These are phyloP conservation scores for Dinomys branickii DNA, from an alignment of 2,113 vertebrate species.

Conservation along the genomic window DNA sequence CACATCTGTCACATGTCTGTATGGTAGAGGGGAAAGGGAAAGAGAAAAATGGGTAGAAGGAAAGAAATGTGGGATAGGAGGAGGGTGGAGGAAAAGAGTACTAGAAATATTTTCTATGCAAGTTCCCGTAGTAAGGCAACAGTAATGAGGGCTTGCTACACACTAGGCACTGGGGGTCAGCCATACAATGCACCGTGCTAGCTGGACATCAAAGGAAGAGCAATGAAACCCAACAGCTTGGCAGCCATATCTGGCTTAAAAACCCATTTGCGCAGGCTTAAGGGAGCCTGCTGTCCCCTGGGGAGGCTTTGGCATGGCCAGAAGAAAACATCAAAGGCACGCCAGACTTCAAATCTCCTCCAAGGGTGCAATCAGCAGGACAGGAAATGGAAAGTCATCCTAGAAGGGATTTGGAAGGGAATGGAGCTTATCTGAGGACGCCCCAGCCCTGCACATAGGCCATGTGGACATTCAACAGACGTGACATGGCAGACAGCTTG, in stretches of 20 bases:
- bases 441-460: conserved; percentile 56
- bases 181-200: conserved; percentile 53
- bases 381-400: conserved; percentile 85
- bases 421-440: conserved; percentile 66
- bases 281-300: conserved; percentile 83
- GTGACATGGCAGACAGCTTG: conserved; percentile 71
- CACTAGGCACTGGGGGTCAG: conserved; percentile 36
- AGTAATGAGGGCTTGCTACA: conserved; percentile 28
- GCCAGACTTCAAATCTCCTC: conserved; percentile 84
- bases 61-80: conserved; percentile 11
- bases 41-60: not conserved
- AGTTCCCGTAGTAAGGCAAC: conserved; percentile 43
- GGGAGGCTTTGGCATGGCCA: conserved; percentile 82
- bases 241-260: conserved; percentile 66
- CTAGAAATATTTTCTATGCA: conserved; percentile 33
- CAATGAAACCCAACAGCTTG: conserved; percentile 69
- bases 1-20: conserved; percentile 75
- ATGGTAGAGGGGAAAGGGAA: not conserved
- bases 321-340: conserved; percentile 85
- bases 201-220: conserved; percentile 62
- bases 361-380: conserved; percentile 81
- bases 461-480: conserved; percentile 68
- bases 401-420: conserved; percentile 80
- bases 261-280: conserved; percentile 82
- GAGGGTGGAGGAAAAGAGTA: not conserved